A percentile compares a stretch with the other conserved stretches of the same genome.
Evolutionary conservation across 2,888 invertebrate genomes (phyloP).

Genomic region (Suillia variegata): DNA sequence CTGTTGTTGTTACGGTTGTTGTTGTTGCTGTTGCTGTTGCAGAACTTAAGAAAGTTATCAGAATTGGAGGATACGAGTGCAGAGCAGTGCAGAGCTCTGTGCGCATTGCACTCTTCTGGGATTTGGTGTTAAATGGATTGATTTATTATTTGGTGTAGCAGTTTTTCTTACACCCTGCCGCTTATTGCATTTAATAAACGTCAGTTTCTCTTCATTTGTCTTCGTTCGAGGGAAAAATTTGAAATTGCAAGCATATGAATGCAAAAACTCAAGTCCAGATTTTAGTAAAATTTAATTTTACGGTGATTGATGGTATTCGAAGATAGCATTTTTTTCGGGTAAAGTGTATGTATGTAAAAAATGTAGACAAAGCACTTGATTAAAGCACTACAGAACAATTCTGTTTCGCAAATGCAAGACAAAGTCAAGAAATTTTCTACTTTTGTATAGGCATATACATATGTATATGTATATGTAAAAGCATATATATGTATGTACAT

Average conservation of each 20-base stretch:
- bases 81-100: too few relatives aligned
- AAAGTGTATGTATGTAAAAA: too few relatives aligned
- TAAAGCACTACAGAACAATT: too few relatives aligned
- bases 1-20: neutral
- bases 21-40: neutral
- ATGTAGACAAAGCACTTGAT: too few relatives aligned
- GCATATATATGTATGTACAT: too few relatives aligned
- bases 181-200: neutral
- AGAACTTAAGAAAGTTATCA: neutral
- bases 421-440: too few relatives aligned
- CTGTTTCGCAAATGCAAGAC: too few relatives aligned
- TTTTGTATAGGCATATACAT: too few relatives aligned
- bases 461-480: too few relatives aligned
- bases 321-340: too few relatives aligned
- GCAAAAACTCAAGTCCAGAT: neutral
- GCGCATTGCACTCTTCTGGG: neutral
- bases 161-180: neutral
- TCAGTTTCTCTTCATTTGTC: neutral
- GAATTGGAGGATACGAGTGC: too few relatives aligned
- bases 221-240: neutral
- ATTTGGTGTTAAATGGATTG: neutral
- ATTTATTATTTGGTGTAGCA: neutral
- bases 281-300: neutral
- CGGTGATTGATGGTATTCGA: neutral
- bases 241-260: neutral